Evolutionary conservation across 2,888 invertebrate species (phyloP).

Genomic region (Poecilobothrus nobilitatus): DNA sequence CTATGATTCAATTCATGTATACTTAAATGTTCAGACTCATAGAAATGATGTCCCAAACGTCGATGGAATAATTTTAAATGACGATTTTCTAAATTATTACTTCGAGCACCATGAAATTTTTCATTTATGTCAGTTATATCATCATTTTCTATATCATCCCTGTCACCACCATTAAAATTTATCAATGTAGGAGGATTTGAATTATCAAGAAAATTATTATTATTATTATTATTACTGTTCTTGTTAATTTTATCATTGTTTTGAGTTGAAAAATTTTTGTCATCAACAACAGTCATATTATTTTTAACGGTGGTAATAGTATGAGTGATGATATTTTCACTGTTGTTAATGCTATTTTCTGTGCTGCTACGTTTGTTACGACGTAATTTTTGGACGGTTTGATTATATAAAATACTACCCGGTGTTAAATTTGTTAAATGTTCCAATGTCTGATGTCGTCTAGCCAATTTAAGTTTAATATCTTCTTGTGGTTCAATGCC

Average conservation of each 20-base stretch:
- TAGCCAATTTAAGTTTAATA: constrained; percentile 18
- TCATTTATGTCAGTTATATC: neutral
- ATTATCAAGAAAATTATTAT: neutral
- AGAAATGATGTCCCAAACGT: constrained; percentile 21
- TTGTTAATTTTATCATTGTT: neutral
- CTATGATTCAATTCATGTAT: constrained; percentile 15
- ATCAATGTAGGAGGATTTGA: too few species aligned
- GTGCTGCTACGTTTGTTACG: constrained; percentile 20
- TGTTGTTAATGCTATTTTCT: constrained; percentile 17
- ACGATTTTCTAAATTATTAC: constrained; percentile 19
- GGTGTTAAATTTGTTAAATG: constrained; percentile 28
- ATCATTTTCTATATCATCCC: neutral
- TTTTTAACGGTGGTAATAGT: neutral
- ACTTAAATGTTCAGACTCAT: constrained; percentile 17
- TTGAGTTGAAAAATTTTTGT: neutral
- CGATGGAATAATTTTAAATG: constrained; percentile 22
- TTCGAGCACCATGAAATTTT: neutral
- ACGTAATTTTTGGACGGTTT: constrained; percentile 26
- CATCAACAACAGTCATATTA: too few species aligned
- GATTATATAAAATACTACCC: constrained; percentile 24
- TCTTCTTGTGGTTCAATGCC: constrained; percentile 26
- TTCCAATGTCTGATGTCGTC: constrained; percentile 23
- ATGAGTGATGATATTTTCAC: neutral
- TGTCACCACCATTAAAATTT: neutral
- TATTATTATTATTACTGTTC: neutral